A percentile compares a stretch with the other conserved stretches of the same genome.
Evolutionary conservation across 2,888 invertebrate genomes (phyloP).

Genomic region (Drosophila mayaguana): DNA sequence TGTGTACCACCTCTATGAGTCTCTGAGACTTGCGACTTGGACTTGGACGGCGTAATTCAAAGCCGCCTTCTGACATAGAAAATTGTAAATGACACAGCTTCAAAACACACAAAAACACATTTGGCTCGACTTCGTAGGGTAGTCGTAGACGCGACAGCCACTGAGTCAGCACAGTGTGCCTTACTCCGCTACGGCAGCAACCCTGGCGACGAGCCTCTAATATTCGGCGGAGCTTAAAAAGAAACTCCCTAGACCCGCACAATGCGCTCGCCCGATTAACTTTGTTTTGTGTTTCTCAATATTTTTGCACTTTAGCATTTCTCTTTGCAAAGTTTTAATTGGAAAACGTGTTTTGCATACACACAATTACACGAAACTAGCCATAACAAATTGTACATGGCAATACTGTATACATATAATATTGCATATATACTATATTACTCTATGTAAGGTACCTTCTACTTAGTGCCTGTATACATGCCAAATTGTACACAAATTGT

Average conservation of each 20-base stretch:
- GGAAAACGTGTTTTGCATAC: constrained; percentile 81
- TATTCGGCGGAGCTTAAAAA: neutral
- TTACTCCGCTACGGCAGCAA: constrained; percentile 21
- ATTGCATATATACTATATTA: neutral
- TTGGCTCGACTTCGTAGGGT: constrained; percentile 50
- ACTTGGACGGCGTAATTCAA: constrained; percentile 50
- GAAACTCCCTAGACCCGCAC: constrained; percentile 57
- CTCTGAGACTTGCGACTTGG: constrained; percentile 2
- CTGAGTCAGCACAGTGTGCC: constrained; percentile 62
- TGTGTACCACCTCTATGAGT: constrained; percentile 18
- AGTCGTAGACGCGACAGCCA: constrained; percentile 39
- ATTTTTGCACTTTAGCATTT: constrained; percentile 13
- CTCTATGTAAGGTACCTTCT: neutral
- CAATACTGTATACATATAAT: neutral
- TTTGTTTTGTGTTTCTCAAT: constrained; percentile 13
- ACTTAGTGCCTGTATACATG: constrained; percentile 1
- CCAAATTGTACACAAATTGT: constrained; percentile 8
- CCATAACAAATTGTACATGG: constrained; percentile 33
- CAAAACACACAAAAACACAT: constrained; percentile 16
- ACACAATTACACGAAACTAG: constrained; percentile 43
- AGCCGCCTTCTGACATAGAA: constrained; percentile 68
- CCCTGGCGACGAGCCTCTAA: constrained; percentile 51
- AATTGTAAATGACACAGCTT: constrained; percentile 51
- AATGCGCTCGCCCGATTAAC: constrained; percentile 27
- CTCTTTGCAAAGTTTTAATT: constrained; percentile 63